Evolutionary conservation across 2,113 vertebrate genomes (phyloP).

Genomic region (Cyrtonyx montezumae): DNA sequence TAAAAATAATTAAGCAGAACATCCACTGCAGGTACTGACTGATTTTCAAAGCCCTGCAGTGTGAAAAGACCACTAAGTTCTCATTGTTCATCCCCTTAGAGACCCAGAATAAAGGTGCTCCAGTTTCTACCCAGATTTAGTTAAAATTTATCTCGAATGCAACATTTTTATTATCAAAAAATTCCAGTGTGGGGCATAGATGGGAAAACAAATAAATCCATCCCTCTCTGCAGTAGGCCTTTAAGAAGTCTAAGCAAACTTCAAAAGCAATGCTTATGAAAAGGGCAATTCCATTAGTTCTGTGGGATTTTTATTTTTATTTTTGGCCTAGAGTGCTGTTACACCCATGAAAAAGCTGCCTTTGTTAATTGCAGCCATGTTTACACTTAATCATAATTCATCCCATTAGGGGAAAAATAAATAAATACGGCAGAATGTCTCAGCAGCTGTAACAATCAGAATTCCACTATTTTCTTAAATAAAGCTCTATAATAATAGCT

Average conservation of each 20-base stretch:
- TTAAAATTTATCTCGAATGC: neutral
- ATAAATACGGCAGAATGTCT: neutral
- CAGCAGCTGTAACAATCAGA: neutral
- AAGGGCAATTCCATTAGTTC: neutral
- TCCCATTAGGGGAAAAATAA: rapidly evolving
- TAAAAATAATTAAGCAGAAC: neutral
- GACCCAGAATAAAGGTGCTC: neutral
- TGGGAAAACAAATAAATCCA: neutral
- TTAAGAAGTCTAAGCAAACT: neutral
- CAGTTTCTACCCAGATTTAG: neutral
- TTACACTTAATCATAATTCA: neutral
- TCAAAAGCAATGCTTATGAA: neutral
- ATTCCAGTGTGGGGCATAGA: neutral
- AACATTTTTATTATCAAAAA: neutral
- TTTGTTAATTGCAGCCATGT: neutral
- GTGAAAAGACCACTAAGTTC: neutral
- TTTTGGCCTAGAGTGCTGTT: neutral
- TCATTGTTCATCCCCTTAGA: neutral
- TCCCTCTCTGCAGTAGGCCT: neutral
- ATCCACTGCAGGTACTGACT: neutral
- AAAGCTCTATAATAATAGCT: neutral
- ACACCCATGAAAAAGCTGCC: neutral
- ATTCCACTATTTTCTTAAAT: neutral
- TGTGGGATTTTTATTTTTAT: no score
- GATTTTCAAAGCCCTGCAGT: neutral